These are phyloP conservation scores for Catostylus mosaicus DNA, from an alignment of 30 jellyfish, hydroid and myxozoan genomes.

Conservation along the genomic window DNA sequence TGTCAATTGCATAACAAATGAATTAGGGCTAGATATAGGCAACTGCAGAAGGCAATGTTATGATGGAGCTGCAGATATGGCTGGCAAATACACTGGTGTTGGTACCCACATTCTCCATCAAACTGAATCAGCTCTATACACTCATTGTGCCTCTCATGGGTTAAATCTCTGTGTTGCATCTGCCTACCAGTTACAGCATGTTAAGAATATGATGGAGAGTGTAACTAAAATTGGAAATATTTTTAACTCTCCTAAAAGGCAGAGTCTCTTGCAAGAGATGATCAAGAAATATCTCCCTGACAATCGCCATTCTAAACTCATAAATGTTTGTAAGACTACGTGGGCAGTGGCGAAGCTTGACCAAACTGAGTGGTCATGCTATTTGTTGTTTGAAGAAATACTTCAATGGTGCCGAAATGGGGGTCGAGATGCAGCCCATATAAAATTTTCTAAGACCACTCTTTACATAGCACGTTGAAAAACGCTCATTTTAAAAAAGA, in stretches of 20 bases:
- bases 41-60: constrained; percentile 7
- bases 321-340: too few species aligned
- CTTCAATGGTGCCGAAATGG: too few species aligned
- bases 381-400: too few species aligned
- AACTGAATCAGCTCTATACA: neutral
- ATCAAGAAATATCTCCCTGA: constrained; percentile 1
- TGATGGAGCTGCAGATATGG: constrained; percentile 23
- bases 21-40: too few species aligned
- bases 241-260: constrained; percentile 11
- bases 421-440: too few species aligned
- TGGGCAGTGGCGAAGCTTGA: too few species aligned
- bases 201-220: neutral
- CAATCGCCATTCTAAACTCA: neutral
- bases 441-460: too few species aligned
- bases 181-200: constrained; percentile 9
- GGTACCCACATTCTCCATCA: neutral
- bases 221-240: neutral
- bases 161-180: constrained; percentile 22
- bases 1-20: neutral
- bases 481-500: too few species aligned
- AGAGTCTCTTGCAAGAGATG: neutral
- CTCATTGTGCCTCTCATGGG: constrained; percentile 28
- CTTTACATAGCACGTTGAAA: too few species aligned
- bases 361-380: too few species aligned
- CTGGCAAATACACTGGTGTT: constrained; percentile 5